Base-by-base conservation (phyloP, 2,797 vertebrate genomes). In the Poeciliopsis turneri region DNA sequence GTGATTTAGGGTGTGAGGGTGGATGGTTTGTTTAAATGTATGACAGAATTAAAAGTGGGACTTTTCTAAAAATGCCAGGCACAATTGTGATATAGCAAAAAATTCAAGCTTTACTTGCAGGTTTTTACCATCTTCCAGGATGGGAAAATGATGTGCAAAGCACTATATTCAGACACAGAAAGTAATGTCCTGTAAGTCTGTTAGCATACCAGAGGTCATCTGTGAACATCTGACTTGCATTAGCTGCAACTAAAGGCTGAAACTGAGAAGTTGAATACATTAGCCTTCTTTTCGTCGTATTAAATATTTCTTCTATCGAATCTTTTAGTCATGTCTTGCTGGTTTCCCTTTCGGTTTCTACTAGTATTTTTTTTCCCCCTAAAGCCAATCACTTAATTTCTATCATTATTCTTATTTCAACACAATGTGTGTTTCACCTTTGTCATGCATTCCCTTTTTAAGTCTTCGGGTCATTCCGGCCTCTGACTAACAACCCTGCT, bases 401-500 rank as follows among this genome's bases (percentile, higher is more conserved):
- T 30, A 30, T 30, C n/a, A 10, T 28, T 59, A 12, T 70, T 3
- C 78, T 45, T 78, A 11, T 68, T 74, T 72, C 5, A 2, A 73
- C 70, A 41, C 39, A 73, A 43, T 49, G 36, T 71, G 41, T 69
- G 77, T 43, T 72, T 43, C 45, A 72, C 39, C 55, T 75, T 78
- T 0, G 3, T 71, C 39, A 36, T 45, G 49, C 74, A 57, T 55
- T 18, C 45, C 77, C 64, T 71, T 53, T 51, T 28, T 53, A 28
- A 3, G 77, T 78, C 85, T 81, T 82, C 49, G 36, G 82, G 80
- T 69, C 84, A 81, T 85, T 89, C 77, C 51, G 39, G 76, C 64
- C 59, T 80, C 87, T 88, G 79, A 89, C 78, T 79, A 87, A 84
- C 79, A 70, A 33, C 46, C 87, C 84, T 80, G 84, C 87, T 87